Percentiles rank a stretch among this genome's conserved stretches.
Conservation (phyloP, 2,888 invertebrate species). For the Sminthurinus aureus region DNA sequence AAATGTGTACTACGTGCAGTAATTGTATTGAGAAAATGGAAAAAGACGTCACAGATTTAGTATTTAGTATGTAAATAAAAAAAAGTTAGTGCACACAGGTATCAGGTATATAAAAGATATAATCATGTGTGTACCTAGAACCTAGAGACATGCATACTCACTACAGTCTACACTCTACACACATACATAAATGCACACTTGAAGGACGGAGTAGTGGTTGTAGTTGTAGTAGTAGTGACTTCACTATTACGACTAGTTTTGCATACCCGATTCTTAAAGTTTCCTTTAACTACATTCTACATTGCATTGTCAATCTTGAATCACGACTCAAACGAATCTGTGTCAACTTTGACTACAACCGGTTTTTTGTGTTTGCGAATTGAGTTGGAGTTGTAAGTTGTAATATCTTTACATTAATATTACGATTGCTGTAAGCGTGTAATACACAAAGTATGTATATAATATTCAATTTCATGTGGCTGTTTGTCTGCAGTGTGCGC, state of each 20-base stretch:
- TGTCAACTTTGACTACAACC: neutral
- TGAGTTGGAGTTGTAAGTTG: neutral
- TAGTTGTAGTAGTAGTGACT: too few species aligned
- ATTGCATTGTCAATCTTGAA: neutral
- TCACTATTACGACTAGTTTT: neutral
- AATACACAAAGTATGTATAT: neutral
- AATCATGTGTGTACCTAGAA: neutral
- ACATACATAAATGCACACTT: too few species aligned
- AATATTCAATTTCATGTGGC: neutral
- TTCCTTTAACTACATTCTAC: too few species aligned
- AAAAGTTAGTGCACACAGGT: neutral
- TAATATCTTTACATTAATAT: neutral
- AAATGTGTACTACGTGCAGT: neutral
- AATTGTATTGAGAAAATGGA: neutral
- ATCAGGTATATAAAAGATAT: neutral
- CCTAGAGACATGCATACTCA: too few species aligned
- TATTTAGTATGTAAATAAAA: neutral
- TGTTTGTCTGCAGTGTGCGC: too few species aligned
- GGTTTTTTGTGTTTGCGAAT: neutral
- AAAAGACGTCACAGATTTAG: neutral
- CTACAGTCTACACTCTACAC: too few species aligned
- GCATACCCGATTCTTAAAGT: neutral
- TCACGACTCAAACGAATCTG: slow-evolving; percentile 1
- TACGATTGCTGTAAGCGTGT: neutral
- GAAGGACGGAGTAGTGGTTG: too few species aligned